Evolutionary conservation across 2,113 vertebrate species (phyloP), one percentile per base, ranked within the genome.

Genomic region (Sinocyclocheilus maitianheensis): DNA sequence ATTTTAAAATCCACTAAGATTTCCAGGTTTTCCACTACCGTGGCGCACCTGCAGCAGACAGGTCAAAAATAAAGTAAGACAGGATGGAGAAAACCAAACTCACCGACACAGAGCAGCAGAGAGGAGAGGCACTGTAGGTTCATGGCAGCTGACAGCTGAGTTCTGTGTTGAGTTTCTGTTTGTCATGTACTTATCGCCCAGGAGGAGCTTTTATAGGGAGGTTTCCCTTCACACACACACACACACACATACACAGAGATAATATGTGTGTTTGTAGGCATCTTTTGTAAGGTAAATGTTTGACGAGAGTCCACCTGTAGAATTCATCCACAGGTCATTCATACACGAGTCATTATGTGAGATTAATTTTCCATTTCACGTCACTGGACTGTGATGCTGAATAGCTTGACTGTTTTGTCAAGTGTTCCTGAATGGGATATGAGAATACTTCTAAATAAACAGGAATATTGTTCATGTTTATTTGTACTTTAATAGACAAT

Each of bases 101-200:
- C 81, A 88, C 87, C 87, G 22, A 79, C 37, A 40, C 75, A 83
- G 75, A 86, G 79, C 63, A 88, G 65, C 75, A 88, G 53, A 79
- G 78, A 84, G 53, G 63, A 83, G 40, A 72, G 48, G 62, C 55
- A 84, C 55, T 82, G 80, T 10, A 48, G 48, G 78, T 88, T 85
- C 87, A 88, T 88, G 79, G 72, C 85, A 81, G 85, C 51, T 79
- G 62, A 69, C 75, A 82, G 69, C 71, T 30, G 16, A 58, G 34
- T 77, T 37, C 77, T 53, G 55, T 81, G 24, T 83, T 53, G 43
- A 53, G 80, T 82, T 82, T 82, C 80, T 82, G 80, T 69, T 82
- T 69, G 80, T 71, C 80, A 69, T 69, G 8, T 14, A 69, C 63
- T 71, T 53, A n/a, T 71, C 46, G 1, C 51, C 46, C 80, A 82